Base-by-base conservation (phyloP, 2,888 invertebrate genomes). In the Thereva nobilitata region DNA sequence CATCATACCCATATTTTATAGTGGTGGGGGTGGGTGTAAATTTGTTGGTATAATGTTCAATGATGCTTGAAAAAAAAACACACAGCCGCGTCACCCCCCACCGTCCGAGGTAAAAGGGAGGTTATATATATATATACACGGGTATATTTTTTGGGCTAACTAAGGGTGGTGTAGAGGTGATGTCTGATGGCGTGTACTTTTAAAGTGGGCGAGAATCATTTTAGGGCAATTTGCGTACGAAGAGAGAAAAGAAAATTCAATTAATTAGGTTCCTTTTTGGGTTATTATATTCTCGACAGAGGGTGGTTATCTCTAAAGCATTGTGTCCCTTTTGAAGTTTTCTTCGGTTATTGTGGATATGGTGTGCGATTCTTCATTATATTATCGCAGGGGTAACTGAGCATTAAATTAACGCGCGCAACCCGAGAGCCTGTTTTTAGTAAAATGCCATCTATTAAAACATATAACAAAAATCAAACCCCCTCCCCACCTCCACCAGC, bases 231-330 rank as follows among this genome's bases (percentile, higher is more conserved):
- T 64, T 64, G 47, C 61, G 54, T 47, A 54, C 45, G 37, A 64
- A 54, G 55, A 64, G 12, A 47, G 54, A 55, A 54, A 55, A 41
- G 64, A 55, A 64, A 64, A 64, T 64, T 64, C 54, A 64, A 64
- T 64, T 64, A 64, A 64, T 64, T 64, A 64, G 50, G 50, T 12
- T 41, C 61, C 41, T 23, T 23, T 23, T 23, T 23, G 23, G 34
- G 23, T 49, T 41, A 45, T 50, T 61, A 50, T 23, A 9, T n/a
- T 61, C 37, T 4, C 3, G 49, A 6, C 37, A 23, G 49, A 23
- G 37, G 40, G 50, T n/a, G 61, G 59, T 12, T 61, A 42, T 61
- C 40, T 41, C n/a, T 6, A 12, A 5, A n/a, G 5, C 7, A 5
- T 47, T 9, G 47, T 10, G 5, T 10, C n/a, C 12, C n/a, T 10